Conservation (phyloP, 1,140 invertebrate species). For the Spodoptera frugiperda region DNA sequence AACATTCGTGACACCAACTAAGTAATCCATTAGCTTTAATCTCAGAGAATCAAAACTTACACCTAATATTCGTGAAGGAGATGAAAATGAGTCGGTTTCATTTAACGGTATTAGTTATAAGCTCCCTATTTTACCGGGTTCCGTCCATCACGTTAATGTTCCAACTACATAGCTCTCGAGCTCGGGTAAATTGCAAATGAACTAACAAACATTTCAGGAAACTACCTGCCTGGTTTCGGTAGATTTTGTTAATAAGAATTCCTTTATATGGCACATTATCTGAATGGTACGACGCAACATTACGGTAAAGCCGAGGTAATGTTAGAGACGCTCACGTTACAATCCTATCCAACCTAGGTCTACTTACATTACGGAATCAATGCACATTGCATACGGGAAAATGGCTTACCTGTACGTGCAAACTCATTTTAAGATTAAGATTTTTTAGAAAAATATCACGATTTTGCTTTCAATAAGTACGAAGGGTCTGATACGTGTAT, state of each 20-base stretch:
- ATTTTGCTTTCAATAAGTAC: no score
- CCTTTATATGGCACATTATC: conserved; percentile 33
- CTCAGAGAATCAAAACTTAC: conserved; percentile 24
- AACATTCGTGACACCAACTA: conserved; percentile 6
- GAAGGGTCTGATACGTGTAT: neutral
- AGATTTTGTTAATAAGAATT: conserved; percentile 45
- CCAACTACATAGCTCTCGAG: conserved; percentile 41
- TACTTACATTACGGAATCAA: neutral
- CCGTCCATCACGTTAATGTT: conserved; percentile 50
- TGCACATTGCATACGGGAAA: conserved; percentile 5
- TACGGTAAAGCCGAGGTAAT: conserved; percentile 26
- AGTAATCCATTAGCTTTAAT: conserved; percentile 35
- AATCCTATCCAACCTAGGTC: conserved; percentile 20
- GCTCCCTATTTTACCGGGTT: conserved; percentile 26
- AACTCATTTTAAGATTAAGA: no score
- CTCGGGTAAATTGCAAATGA: conserved; percentile 52
- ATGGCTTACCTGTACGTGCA: no score
- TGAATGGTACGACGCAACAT: conserved; percentile 28
- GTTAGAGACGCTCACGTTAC: conserved; percentile 17
- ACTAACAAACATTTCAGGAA: conserved; percentile 38
- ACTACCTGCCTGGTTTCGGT: conserved; percentile 40
- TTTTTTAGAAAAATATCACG: no score
- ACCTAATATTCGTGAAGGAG: conserved; percentile 18
- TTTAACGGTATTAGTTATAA: conserved; percentile 40
- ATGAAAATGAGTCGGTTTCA: conserved; percentile 28